Evolutionary conservation across 2,888 invertebrate species (phyloP), one percentile per base, ranked within the genome.

Genomic region (Callyntrura guangdongensis): DNA sequence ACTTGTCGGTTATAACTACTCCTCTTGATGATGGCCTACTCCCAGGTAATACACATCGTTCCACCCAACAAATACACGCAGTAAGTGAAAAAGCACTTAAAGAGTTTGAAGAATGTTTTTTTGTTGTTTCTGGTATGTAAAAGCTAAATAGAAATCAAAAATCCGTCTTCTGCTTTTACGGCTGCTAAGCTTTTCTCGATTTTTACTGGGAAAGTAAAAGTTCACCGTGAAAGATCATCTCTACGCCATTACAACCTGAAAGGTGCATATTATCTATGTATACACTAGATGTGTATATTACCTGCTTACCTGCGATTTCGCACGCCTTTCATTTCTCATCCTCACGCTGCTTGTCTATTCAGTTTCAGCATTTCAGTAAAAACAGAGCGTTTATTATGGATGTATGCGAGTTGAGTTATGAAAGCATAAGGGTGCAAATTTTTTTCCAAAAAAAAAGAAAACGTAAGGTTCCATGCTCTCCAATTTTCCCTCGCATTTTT

Each of bases 151-250:
- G 45, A 20, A 82, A 64, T 82, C 79, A 59, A 22, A 49, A 72
- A 49, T 74, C 49, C 47, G 74, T 47, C 27, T 12, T 74, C 9
- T 61, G 61, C 49, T 74, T 74, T 74, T 49, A 74, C n/a, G n/a
- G n/a, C 74, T 82, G 12, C 20, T 74, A 22, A 74, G 49, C 72
- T 69, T 59, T 59, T 56, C 45, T 17, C 59, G 11, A 49, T 14
- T 69, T 69, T 25, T 27, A n/a, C 36, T 2, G 36, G 4, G 49
- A 17, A 2, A 20, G 36, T 74, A 86, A 77, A 61, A 86, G 47
- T 47, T 74, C 59, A 74, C 25, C n/a, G n/a, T 79, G 56, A 59
- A 81, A 88, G 87, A 88, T 88, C 87, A 82, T 69, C 81, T 88
- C 56, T 82, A 56, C 72, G 69, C 81, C 6, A 82, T 53, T 82